Evolutionary conservation across 2,888 invertebrate genomes (phyloP).

Genomic region (Eupithecia insigniata): DNA sequence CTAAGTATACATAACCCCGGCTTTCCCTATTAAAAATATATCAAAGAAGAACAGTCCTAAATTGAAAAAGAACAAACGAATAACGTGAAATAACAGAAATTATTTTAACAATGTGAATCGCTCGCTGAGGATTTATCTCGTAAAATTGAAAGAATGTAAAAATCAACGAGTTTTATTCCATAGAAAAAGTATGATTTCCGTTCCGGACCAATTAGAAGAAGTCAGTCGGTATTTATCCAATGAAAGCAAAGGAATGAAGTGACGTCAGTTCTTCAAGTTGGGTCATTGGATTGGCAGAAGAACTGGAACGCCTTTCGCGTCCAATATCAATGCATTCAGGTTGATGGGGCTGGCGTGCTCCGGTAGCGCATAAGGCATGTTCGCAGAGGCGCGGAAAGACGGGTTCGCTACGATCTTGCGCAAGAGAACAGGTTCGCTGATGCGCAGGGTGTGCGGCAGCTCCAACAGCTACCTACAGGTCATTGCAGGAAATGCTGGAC

Average conservation of each 20-base stretch:
- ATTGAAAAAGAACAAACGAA: constrained; percentile 16
- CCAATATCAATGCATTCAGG: no score
- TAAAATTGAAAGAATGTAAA: constrained; percentile 10
- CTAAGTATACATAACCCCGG: background rate
- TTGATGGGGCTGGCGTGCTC: no score
- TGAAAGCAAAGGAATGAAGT: constrained; percentile 1
- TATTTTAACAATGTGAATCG: constrained; percentile 14
- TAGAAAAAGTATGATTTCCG: background rate
- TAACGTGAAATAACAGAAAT: constrained; percentile 5
- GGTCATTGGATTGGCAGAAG: background rate
- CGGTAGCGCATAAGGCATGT: no score
- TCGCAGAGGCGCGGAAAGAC: no score
- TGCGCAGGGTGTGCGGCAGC: no score
- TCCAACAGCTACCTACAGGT: no score
- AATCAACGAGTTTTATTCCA: background rate
- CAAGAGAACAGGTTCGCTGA: no score
- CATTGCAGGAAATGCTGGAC: no score
- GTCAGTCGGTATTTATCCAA: background rate
- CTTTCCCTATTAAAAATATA: background rate
- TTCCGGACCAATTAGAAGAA: constrained; percentile 8
- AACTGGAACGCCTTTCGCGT: no score
- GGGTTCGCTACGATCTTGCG: no score
- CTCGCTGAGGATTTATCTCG: background rate
- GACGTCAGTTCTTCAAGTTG: background rate
- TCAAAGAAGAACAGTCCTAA: background rate